A percentile compares a stretch with the other conserved stretches of the same genome.
phyloP scores from a whole-genome alignment of 2,888 invertebrate species.

The Mesochorus sp. region DNA sequence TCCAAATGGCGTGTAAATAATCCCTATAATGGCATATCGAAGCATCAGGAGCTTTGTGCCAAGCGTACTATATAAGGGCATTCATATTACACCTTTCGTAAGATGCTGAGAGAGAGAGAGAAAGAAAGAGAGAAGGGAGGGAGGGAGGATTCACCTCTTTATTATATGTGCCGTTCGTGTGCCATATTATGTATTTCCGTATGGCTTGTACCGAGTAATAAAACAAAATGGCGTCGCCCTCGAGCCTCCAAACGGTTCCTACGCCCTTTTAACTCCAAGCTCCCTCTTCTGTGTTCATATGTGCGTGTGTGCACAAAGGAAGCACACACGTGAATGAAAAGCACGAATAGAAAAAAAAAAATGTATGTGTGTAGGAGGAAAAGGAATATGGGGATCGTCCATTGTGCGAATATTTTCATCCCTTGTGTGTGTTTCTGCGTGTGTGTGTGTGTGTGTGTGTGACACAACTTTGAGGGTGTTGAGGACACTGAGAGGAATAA shows the following conservation, averaged over 20 bases:
- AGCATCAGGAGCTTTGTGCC: constrained; percentile 49
- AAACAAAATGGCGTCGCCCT: too few species aligned
- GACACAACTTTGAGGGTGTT: constrained; percentile 15
- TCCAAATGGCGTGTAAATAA: constrained; percentile 66
- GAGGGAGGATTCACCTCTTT: constrained; percentile 63
- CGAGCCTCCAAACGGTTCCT: too few species aligned
- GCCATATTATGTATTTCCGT: neutral
- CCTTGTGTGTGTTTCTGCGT: too few species aligned
- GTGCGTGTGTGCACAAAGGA: too few species aligned
- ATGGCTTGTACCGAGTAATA: neutral
- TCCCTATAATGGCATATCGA: constrained; percentile 58
- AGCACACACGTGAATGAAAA: too few species aligned
- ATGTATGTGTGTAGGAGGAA: neutral
- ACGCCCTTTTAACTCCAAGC: too few species aligned
- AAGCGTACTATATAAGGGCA: constrained; percentile 46
- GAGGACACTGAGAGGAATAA: constrained; percentile 31
- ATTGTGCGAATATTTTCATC: constrained; percentile 63
- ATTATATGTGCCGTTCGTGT: constrained; percentile 45
- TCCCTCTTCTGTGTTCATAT: too few species aligned
- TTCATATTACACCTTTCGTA: constrained; percentile 54
- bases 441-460: neutral
- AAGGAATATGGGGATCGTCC: constrained; percentile 41
- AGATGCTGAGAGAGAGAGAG: constrained; percentile 45
- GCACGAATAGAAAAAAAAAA: neutral
- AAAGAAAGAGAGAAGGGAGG: too few species aligned